Evolutionary conservation across 2,888 invertebrate genomes (phyloP).

Genomic region (Adelognathus sp.): DNA sequence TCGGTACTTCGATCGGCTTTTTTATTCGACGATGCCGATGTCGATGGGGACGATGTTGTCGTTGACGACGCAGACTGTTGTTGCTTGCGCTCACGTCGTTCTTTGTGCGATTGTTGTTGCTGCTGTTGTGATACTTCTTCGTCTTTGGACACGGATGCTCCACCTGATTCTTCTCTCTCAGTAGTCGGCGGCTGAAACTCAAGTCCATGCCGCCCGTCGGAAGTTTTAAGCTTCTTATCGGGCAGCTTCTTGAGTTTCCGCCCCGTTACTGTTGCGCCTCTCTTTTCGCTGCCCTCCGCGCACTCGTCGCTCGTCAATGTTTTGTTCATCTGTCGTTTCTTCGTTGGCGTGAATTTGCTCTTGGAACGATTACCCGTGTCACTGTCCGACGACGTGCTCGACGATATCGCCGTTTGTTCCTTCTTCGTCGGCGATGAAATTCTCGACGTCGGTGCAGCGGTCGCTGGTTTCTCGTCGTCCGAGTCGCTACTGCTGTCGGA

Average conservation of each 20-base stretch:
- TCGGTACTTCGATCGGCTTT: slow-evolving; percentile 52
- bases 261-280: slow-evolving; percentile 74
- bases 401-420: slow-evolving; percentile 73
- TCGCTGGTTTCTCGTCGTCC: slow-evolving; percentile 74
- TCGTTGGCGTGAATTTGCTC: slow-evolving; percentile 58
- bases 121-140: slow-evolving; percentile 51
- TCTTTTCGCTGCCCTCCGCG: slow-evolving; percentile 61
- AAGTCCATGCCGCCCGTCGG: slow-evolving; percentile 89
- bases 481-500: slow-evolving; percentile 78
- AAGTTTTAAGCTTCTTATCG: slow-evolving; percentile 92
- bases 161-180: slow-evolving; percentile 89
- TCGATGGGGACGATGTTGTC: slow-evolving; percentile 37
- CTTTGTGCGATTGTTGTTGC: slow-evolving; percentile 58
- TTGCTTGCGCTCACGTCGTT: slow-evolving; percentile 1
- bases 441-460: slow-evolving; percentile 6
- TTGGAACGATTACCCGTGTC: slow-evolving; percentile 72
- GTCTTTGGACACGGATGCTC: slow-evolving; percentile 77
- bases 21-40: slow-evolving; percentile 44
- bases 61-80: slow-evolving; percentile 37
- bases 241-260: slow-evolving; percentile 86
- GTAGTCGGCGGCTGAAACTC: slow-evolving; percentile 87
- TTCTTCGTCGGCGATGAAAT: slow-evolving; percentile 62
- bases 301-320: slow-evolving; percentile 36
- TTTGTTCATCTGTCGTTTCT: slow-evolving; percentile 59
- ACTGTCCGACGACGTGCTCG: slow-evolving; percentile 75